Base-by-base conservation (phyloP, 2,797 vertebrate species). In the Cyprinella venusta region DNA sequence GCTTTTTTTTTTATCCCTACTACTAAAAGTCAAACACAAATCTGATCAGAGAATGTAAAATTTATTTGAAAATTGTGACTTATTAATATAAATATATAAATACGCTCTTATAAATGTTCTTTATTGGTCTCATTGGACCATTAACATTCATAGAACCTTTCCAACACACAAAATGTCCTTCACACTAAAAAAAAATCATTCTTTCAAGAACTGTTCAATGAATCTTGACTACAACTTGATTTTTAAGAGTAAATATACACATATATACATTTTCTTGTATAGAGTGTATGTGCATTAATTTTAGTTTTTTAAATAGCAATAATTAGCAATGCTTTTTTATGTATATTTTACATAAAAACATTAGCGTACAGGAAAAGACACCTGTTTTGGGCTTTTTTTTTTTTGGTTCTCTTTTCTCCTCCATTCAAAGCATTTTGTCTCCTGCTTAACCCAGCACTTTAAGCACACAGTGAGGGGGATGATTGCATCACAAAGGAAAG, bases 401-500 rank as follows among this genome's bases (percentile, higher is more conserved):
- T 64, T n/a, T n/a, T n/a, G n/a, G 61, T 65, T 78, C 76, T 50
- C 8, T 50, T 65, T 42, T 82, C 80, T 54, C n/a, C 16, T 76
- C 33, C 36, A 75, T 82, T 80, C 86, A 84, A 78, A 81, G 80
- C 82, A 64, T 80, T 86, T 85, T 69, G 82, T 85, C 70, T 84
- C 68, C 48, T 79, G 79, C 79, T 87, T 88, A 85, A 86, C 54
- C 64, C 67, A 81, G n/a, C 86, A 72, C 84, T 89, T 88, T 87
- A 84, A 87, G 77, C 78, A 82, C 84, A 84, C 83, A 65, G 86
- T 67, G 52, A 63, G 82, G 88, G 85, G 65, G 86, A 75, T 59
- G 59, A 83, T 86, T 85, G 84, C 83, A 74, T 86, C 78, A 86
- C 79, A 75, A 84, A 85, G 81, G 70, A 80, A 89, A 81, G 80